Percentiles rank a stretch among this genome's conserved stretches.
Conservation (phyloP, 2,888 invertebrate genomes). For the Anthrax anthrax region DNA sequence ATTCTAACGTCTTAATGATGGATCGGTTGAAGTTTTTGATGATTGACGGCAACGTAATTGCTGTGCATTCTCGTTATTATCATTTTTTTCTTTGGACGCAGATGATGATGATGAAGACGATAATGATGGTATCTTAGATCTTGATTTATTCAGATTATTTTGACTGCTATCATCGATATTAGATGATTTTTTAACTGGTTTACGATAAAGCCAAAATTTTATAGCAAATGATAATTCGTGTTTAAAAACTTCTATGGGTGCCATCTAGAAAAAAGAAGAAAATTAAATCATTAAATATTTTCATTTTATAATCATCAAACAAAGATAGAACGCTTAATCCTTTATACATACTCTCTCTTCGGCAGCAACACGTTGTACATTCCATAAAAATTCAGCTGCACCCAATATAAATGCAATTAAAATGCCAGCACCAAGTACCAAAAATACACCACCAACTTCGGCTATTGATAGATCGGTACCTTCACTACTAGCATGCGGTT, state of each 20-base stretch:
- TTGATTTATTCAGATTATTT: too few species aligned
- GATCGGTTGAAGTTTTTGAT: too few species aligned
- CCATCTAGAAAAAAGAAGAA: constrained; percentile 37
- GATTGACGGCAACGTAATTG: too few species aligned
- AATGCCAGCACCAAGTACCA: constrained; percentile 66
- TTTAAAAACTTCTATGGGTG: constrained; percentile 52
- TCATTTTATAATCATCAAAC: too few species aligned
- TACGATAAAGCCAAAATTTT: constrained; percentile 58
- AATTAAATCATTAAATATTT: background rate
- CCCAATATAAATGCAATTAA: constrained; percentile 59
- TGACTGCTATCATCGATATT: too few species aligned
- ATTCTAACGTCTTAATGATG: too few species aligned
- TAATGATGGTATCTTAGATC: too few species aligned
- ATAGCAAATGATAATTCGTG: constrained; percentile 58
- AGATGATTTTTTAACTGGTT: constrained; percentile 39
- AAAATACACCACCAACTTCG: constrained; percentile 84
- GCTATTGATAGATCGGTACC: constrained; percentile 27
- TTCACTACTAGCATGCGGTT: constrained; percentile 9
- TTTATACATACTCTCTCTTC: constrained; percentile 48
- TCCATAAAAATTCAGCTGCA: constrained; percentile 72
- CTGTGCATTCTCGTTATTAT: too few species aligned
- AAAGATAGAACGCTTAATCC: too few species aligned
- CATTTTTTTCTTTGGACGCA: too few species aligned
- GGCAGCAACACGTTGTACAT: constrained; percentile 61
- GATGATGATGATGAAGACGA: too few species aligned